Percentiles rank a stretch among this genome's conserved stretches.
Conservation (phyloP, 1,140 invertebrate species). For the Scylla paramamosain region DNA sequence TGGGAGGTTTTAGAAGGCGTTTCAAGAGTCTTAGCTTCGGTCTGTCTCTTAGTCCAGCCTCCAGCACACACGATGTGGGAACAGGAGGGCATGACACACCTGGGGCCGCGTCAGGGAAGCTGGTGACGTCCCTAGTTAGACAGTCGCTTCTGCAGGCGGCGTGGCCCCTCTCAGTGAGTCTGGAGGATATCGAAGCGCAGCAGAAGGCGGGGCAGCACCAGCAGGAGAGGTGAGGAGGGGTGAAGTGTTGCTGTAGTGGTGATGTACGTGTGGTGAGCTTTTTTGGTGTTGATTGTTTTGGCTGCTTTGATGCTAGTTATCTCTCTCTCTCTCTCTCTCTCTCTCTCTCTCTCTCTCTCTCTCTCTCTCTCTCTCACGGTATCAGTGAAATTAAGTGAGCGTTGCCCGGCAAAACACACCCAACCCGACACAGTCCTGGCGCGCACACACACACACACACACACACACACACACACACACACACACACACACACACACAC, state of each 20-base stretch:
- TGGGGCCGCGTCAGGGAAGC: background rate
- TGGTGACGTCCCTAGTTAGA: constrained; percentile 58
- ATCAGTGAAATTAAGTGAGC: background rate
- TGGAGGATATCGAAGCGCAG: constrained; percentile 65
- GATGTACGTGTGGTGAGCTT: background rate
- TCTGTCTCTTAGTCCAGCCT: constrained; percentile 35
- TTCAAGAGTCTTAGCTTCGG: constrained; percentile 66
- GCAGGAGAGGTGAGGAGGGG: background rate
- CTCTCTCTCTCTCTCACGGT: constrained; percentile 32
- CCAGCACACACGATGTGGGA: constrained; percentile 38
- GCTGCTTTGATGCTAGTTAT: background rate
- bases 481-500: constrained; percentile 38
- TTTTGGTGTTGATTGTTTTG: no score
- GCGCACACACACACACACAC: constrained; percentile 31
- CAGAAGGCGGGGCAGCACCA: constrained; percentile 28
- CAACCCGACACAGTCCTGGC: background rate
- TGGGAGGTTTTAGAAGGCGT: constrained; percentile 48
- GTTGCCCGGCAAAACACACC: background rate
- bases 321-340: constrained; percentile 35
- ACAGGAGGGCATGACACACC: background rate
- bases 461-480: constrained; percentile 28
- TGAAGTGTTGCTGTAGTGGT: background rate
- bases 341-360: background rate
- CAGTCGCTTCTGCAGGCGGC: constrained; percentile 61
- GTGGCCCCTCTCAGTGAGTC: constrained; percentile 68